Evolutionary conservation across 1,140 invertebrate species (phyloP).

Genomic region (Doryteuthis pealeii): DNA sequence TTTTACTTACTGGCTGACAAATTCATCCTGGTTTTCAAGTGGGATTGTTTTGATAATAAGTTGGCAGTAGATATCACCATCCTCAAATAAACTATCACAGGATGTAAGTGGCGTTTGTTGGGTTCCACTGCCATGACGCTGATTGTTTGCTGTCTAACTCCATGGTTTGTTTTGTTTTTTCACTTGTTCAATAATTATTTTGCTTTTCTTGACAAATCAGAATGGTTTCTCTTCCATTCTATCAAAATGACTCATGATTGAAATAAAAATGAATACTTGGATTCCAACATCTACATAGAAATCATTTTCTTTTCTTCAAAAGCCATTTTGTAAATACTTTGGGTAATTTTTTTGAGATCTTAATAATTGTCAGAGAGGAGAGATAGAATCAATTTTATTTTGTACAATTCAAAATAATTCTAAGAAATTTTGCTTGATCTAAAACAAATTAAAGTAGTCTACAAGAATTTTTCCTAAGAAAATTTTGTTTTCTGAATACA

Average conservation of each 20-base stretch:
- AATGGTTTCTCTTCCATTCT: conserved; percentile 6
- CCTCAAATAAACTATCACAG: conserved; percentile 37
- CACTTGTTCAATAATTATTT: no score
- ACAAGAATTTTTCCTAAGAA: no score
- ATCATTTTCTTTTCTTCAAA: no score
- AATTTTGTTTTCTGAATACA: no score
- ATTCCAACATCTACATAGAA: conserved; percentile 24
- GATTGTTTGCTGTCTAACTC: background rate
- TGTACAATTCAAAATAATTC: no score
- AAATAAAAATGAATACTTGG: conserved; percentile 3
- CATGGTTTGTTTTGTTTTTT: background rate
- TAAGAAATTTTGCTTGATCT: no score
- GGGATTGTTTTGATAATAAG: conserved; percentile 35
- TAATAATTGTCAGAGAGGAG: background rate
- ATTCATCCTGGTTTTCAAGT: conserved; percentile 14
- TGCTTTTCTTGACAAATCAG: background rate
- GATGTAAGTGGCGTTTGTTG: conserved; percentile 26
- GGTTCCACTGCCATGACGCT: conserved; percentile 22
- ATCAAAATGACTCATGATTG: background rate
- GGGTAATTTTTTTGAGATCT: conserved; percentile 2
- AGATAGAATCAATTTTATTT: background rate
- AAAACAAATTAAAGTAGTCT: no score
- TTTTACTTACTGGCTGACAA: conserved; percentile 10
- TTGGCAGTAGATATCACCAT: conserved; percentile 37
- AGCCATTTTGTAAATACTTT: no score